Evolutionary conservation across 2,797 vertebrate genomes (phyloP).

Genomic region (Myoxocephalus aenaeus): DNA sequence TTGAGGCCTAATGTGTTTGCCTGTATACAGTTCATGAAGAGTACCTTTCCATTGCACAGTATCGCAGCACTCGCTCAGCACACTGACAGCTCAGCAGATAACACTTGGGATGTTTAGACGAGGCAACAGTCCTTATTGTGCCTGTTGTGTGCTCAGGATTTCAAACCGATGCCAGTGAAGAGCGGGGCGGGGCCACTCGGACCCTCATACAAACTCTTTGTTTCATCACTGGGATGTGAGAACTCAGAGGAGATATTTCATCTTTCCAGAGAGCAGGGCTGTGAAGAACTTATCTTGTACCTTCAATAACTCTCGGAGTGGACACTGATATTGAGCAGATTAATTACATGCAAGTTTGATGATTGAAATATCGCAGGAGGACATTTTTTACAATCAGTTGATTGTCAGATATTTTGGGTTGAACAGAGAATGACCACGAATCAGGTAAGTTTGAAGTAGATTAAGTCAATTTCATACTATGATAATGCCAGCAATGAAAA

Average conservation of each 20-base stretch:
- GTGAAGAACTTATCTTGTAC: not conserved
- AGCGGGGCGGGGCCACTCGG: constrained; percentile 28
- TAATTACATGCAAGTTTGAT: constrained; percentile 10
- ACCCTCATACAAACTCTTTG: not conserved
- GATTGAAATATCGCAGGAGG: constrained; percentile 3
- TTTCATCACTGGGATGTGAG: not conserved
- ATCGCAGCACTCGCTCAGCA: not conserved
- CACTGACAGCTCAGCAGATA: constrained; percentile 19
- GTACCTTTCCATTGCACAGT: constrained; percentile 44
- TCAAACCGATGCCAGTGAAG: constrained; percentile 23
- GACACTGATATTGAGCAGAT: not conserved
- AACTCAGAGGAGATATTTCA: constrained; percentile 13
- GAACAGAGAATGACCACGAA: constrained; percentile 52
- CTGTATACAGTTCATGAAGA: not conserved
- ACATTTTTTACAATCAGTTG: not conserved
- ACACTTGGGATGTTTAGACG: constrained; percentile 24
- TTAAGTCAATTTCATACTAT: not conserved
- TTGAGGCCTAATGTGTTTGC: constrained; percentile 20
- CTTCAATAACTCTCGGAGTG: not conserved
- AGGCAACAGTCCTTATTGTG: constrained; percentile 25
- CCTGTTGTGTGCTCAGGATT: constrained; percentile 32
- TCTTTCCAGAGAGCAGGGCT: not conserved
- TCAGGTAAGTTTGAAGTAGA: constrained; percentile 50
- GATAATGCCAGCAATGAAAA: not conserved
- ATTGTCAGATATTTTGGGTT: not conserved